A percentile compares a stretch with the other conserved stretches of the same genome.
Conservation (phyloP, 2,797 vertebrate species). For the Urocyon cinereoargenteus region DNA sequence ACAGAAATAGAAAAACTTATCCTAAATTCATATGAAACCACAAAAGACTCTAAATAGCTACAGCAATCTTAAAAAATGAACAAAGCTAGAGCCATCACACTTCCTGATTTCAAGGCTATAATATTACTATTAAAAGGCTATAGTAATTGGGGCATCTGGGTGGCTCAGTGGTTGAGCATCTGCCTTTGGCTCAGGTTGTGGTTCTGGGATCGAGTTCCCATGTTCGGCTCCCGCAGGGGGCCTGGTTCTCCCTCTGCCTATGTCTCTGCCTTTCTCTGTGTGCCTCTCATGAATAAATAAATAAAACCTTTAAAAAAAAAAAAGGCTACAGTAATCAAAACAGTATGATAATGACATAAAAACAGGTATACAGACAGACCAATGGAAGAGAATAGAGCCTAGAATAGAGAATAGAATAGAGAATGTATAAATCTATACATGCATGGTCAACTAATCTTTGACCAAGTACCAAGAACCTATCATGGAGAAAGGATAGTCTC, state of each 20-base stretch:
- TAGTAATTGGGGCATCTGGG: not conserved
- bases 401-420: too few species aligned
- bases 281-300: too few species aligned
- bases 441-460: not conserved
- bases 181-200: too few species aligned
- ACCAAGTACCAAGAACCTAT: not conserved
- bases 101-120: not conserved
- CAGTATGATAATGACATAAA: not conserved
- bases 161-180: too few species aligned
- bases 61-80: not conserved
- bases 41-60: not conserved
- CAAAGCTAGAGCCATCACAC: not conserved
- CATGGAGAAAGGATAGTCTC: not conserved
- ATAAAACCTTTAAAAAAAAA: too few species aligned
- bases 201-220: too few species aligned
- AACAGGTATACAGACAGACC: not conserved
- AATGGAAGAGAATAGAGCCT: not conserved
- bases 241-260: too few species aligned
- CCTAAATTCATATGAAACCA: not conserved
- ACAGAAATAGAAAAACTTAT: not conserved
- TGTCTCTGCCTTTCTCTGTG: too few species aligned
- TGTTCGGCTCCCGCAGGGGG: too few species aligned
- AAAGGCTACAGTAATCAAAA: not conserved
- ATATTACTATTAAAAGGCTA: not conserved
- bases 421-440: not conserved